Evolutionary conservation across 2,888 invertebrate genomes (phyloP), one percentile per base, ranked within the genome.

Genomic region (Lycaena phlaeas): DNA sequence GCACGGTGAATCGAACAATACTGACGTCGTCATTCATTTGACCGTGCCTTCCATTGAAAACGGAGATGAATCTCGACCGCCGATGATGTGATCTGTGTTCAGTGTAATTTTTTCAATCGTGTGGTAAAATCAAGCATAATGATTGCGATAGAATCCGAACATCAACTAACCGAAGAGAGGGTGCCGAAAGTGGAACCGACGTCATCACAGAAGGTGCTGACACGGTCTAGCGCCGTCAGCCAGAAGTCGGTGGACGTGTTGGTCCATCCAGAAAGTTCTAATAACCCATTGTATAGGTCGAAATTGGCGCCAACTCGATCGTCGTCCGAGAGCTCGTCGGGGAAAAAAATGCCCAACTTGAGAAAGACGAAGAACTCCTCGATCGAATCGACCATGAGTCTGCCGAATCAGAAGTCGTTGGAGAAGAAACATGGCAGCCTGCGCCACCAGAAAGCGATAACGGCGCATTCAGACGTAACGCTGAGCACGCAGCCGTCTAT

Each of bases 161-260:
- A 77, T 50, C 54, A 75, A 15, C 66, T 76, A 58, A 67, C 70
- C 42, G 77, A 79, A 49, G 73, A 74, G 44, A 59, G 61, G 44
- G 64, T 74, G 46, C 65, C 75, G 14, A 78, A 74, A 56, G 54
- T 62, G 37, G 79, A 77, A 46, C 64, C 77, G 4, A 59, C 72
- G 0, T 59, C 73, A 51, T 88, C 59, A 67, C 90, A 56, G 54
- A 72, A 61, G 78, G 89, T 73, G 69, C 69, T 74, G 76, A 88
- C 89, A 72, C 44, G 87, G 61, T 68, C 84, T 71, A 87, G 88
- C 51, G 88, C 88, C 15, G 81, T 88, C 36, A 88, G 88, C 50
- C 88, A 88, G 55, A 86, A 87, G 46, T 87, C 87, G 29, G 86
- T 88, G 36, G 88, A 88, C 52, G 75, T 88, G 31, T 70, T 82